Conservation (phyloP, 92 coral and sea anemone species). For the Ricordea florida region DNA sequence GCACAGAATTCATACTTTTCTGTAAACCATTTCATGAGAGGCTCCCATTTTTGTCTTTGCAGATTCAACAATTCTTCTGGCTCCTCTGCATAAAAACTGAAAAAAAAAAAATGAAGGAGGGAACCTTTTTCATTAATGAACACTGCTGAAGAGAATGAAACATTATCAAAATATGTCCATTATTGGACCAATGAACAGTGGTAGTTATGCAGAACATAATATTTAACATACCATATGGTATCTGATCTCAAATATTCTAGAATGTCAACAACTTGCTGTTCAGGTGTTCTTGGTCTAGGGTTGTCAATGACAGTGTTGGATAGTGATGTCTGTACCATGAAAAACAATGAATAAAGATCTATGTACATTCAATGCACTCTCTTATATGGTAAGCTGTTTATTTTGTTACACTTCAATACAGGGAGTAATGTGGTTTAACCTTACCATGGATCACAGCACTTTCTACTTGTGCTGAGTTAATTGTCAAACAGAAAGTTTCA, state of each 20-base stretch:
- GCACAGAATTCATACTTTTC: constrained; percentile 46
- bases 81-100: constrained; percentile 82
- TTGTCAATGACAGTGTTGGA: constrained; percentile 92
- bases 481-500: no score
- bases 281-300: constrained; percentile 69
- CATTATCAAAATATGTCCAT: no score
- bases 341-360: neutral
- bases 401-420: no score
- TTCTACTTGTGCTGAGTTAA: no score
- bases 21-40: constrained; percentile 84
- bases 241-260: constrained; percentile 88
- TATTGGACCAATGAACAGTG: no score
- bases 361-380: no score
- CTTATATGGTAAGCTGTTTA: no score
- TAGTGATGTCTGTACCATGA: constrained; percentile 73
- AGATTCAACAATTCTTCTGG: constrained; percentile 86
- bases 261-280: constrained; percentile 58
- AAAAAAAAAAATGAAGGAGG: neutral
- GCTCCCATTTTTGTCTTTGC: constrained; percentile 83
- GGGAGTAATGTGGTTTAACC: no score
- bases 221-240: constrained; percentile 73
- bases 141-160: no score
- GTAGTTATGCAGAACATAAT: neutral
- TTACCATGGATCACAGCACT: no score
- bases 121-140: no score